These are phyloP conservation scores for Terebella lapidaria DNA, from an alignment of 2,888 invertebrate genomes.

Conservation along the genomic window DNA sequence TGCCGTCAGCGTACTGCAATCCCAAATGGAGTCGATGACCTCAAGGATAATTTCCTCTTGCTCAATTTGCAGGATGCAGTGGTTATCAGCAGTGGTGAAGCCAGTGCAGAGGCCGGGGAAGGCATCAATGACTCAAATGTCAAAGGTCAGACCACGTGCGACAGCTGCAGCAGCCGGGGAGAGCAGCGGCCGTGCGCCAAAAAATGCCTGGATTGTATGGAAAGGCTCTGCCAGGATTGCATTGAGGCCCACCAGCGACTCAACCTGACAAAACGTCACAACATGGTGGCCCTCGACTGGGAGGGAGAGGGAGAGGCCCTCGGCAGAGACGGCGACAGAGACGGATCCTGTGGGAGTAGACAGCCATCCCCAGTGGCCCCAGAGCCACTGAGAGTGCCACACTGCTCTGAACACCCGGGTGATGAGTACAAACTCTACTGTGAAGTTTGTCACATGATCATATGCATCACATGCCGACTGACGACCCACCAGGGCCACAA, in stretches of 20 bases:
- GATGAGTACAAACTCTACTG: slow-evolving; percentile 13
- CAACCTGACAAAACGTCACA: slow-evolving; percentile 10
- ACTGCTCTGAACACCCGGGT: neutral
- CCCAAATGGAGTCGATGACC: neutral
- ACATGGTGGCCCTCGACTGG: slow-evolving; percentile 12
- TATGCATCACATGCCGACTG: slow-evolving; percentile 12
- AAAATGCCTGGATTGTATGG: neutral
- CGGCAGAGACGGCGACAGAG: neutral
- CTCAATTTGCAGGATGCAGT: slow-evolving; percentile 12
- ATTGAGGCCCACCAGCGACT: slow-evolving; percentile 13
- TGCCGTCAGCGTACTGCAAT: slow-evolving; percentile 12
- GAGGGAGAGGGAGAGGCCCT: neutral
- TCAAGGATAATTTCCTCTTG: slow-evolving; percentile 18
- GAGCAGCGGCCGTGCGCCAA: neutral
- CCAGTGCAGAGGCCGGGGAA: neutral
- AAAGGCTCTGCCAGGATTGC: slow-evolving; percentile 10
- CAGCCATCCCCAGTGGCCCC: neutral
- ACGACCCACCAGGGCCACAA: slow-evolving; percentile 12
- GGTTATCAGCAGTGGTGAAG: neutral
- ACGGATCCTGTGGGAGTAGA: no score
- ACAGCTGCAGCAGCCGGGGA: neutral
- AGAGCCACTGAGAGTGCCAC: neutral
- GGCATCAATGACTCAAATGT: no score
- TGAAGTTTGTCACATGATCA: slow-evolving; percentile 5
- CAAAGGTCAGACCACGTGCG: no score